Evolutionary conservation across 1,140 invertebrate genomes (phyloP), one percentile per base, ranked within the genome.

Genomic region (Drosophila athabasca): DNA sequence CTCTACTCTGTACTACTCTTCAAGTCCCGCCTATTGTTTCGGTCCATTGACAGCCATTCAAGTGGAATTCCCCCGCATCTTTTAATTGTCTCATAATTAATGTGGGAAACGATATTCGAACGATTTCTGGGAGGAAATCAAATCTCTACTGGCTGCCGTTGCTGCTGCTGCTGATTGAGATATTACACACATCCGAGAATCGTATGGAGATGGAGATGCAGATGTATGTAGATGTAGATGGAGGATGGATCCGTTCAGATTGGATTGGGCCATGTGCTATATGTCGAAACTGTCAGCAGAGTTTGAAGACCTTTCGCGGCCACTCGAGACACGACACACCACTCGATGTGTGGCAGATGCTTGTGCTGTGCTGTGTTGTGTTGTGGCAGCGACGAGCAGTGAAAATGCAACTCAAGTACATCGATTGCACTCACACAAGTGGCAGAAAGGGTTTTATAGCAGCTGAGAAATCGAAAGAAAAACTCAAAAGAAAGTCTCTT

Each of bases 11-110:
- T 19, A 48, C 44, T n/a, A 51, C 61, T 52, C 39, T 62, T 80
- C 74, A 70, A 83, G 79, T 75, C 2, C 9, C 69, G 60, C 46
- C 51, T 66, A 85, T 87, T 87, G 82, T 87, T 22, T 60, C 48
- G 68, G 51, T 60, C 74, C 69, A 87, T 82, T 81, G 82, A 78
- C 78, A 82, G 82, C 51, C 77, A 68, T 82, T 87, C 78, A 82
- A 87, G 82, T 87, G 82, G 83, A 88, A 62, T 79, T 82, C 78
- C 78, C 83, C 54, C 11, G 60, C 67, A 46, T 83, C 51, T 77
- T 80, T 87, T 85, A 87, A 88, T 87, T 87, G 82, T 88, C 66
- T 62, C 83, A 82, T 87, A 87, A 87, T 87, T 87, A 87, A 87
- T 87, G 82, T 87, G 82, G 82, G 82, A 87, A 85, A 67, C 51